A percentile compares a stretch with the other conserved stretches of the same genome.
Evolutionary conservation across 2,888 invertebrate species (phyloP).

Genomic region (Ormyrus nitidulus): DNA sequence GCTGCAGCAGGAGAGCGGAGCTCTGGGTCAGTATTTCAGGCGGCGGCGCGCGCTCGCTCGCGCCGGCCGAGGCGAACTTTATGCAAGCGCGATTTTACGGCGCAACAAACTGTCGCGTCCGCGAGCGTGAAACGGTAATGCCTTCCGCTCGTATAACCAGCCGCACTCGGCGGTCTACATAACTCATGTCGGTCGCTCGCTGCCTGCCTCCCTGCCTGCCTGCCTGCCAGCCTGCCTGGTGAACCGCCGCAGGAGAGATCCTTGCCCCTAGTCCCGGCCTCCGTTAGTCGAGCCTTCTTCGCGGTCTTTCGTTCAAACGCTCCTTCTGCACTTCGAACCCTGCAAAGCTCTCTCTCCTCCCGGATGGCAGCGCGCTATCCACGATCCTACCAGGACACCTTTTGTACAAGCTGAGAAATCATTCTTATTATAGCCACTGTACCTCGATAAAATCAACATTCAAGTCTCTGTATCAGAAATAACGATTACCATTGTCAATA

Average conservation of each 20-base stretch:
- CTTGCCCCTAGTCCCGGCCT: not conserved
- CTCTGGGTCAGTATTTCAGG: slow-evolving; percentile 25
- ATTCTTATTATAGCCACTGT: too few relatives aligned
- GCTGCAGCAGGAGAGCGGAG: too few relatives aligned
- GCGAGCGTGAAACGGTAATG: slow-evolving; percentile 67
- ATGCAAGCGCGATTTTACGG: slow-evolving; percentile 66
- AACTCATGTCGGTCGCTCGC: slow-evolving; percentile 60
- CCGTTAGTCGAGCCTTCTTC: slow-evolving; percentile 33
- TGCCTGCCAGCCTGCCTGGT: not conserved
- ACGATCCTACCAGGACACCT: too few relatives aligned
- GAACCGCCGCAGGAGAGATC: slow-evolving; percentile 7
- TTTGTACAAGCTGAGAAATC: too few relatives aligned
- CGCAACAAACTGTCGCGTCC: slow-evolving; percentile 66
- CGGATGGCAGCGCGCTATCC: too few relatives aligned
- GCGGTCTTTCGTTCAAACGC: not conserved
- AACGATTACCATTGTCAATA: too few relatives aligned
- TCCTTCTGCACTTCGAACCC: not conserved
- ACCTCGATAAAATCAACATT: too few relatives aligned
- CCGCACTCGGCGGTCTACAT: slow-evolving; percentile 62
- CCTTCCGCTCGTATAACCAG: slow-evolving; percentile 67
- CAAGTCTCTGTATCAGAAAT: too few relatives aligned
- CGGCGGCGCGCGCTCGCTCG: not conserved
- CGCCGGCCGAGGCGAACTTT: slow-evolving; percentile 59
- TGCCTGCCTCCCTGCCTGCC: not conserved
- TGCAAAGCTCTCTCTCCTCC: too few relatives aligned